Evolutionary conservation across 2,113 vertebrate genomes (phyloP).

Genomic region (Cephalopholis sonnerati): DNA sequence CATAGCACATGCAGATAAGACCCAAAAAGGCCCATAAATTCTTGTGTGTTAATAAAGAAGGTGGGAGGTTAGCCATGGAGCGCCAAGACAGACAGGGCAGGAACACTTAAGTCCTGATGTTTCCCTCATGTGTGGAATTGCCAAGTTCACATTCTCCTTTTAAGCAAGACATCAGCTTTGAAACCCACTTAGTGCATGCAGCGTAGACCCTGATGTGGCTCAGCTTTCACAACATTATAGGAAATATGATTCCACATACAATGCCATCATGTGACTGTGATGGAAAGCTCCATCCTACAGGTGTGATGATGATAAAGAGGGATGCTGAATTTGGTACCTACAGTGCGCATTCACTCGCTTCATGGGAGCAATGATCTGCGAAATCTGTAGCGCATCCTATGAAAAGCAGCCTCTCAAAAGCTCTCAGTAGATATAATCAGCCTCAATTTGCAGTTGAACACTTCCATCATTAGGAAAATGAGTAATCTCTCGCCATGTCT

Average conservation of each 20-base stretch:
- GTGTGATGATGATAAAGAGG: conserved; percentile 51
- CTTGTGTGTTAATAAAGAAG: conserved; percentile 49
- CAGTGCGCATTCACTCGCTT: conserved; percentile 51
- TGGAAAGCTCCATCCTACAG: conserved; percentile 44
- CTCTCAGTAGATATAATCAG: conserved; percentile 71
- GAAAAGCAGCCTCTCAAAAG: conserved; percentile 62
- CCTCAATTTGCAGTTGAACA: conserved; percentile 74
- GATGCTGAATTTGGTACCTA: conserved; percentile 45
- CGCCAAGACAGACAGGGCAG: conserved; percentile 21
- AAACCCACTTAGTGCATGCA: not conserved
- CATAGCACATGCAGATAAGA: conserved; percentile 66
- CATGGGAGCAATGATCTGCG: conserved; percentile 35
- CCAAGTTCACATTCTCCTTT: conserved; percentile 5
- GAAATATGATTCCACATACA: conserved; percentile 16
- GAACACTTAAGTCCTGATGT: conserved; percentile 35
- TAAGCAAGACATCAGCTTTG: not conserved
- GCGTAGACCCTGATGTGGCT: not conserved
- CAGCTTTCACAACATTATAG: conserved; percentile 32
- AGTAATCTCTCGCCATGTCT: conserved; percentile 63
- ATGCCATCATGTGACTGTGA: conserved; percentile 23
- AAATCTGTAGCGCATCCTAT: conserved; percentile 49
- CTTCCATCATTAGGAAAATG: conserved; percentile 71
- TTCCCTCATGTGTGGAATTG: not conserved
- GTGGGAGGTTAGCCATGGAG: conserved; percentile 44
- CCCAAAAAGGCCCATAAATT: conserved; percentile 47